Evolutionary conservation across 2,797 vertebrate species (phyloP).

Genomic region (Cebuella pygmaea): DNA sequence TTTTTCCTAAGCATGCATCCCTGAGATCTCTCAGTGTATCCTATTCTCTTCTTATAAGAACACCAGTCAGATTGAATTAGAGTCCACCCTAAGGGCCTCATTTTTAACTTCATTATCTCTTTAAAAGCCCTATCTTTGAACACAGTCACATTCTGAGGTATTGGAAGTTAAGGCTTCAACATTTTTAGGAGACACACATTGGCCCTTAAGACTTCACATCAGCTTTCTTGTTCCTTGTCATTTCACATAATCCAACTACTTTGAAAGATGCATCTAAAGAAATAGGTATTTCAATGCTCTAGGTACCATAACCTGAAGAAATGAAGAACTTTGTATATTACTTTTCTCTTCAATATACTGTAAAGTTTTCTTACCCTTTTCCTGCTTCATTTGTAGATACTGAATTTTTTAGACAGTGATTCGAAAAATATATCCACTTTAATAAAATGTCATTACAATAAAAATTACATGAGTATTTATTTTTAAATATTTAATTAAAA

Average conservation of each 20-base stretch:
- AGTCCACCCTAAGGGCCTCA: not conserved
- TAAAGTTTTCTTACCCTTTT: not conserved
- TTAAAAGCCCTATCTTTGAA: not conserved
- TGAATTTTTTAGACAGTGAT: not conserved
- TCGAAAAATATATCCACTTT: not conserved
- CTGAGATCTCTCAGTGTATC: not conserved
- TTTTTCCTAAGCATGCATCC: not conserved
- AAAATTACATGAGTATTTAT: not conserved
- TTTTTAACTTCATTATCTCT: not conserved
- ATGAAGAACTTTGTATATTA: not conserved
- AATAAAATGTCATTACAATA: not conserved
- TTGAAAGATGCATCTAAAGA: not conserved
- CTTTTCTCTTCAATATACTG: not conserved
- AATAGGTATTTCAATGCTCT: not conserved
- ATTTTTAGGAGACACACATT: not conserved
- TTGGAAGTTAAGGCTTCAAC: not conserved
- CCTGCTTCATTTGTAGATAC: not conserved
- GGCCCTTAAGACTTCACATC: not conserved
- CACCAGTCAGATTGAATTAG: not conserved
- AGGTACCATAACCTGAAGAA: not conserved
- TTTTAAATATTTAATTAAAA: not conserved
- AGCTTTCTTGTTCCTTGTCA: not conserved
- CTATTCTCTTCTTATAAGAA: not conserved
- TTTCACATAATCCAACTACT: not conserved
- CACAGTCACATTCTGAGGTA: not conserved